phyloP scores from a whole-genome alignment of 2,888 invertebrate species.

The Cheiracanthium punctorium region DNA sequence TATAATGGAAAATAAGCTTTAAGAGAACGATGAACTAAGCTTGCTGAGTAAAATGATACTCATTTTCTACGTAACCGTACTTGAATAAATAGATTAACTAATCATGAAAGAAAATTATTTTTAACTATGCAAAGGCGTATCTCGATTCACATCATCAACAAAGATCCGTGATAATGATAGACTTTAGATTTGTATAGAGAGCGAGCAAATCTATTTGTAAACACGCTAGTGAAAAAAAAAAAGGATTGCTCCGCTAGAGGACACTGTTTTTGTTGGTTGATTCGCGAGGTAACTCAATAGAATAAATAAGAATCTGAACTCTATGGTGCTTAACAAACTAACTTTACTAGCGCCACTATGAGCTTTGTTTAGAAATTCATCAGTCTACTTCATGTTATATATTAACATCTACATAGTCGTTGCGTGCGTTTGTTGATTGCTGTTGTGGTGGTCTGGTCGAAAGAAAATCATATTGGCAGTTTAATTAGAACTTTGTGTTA shows the following conservation, averaged over 20 bases:
- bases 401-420: too few species aligned
- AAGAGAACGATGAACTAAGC: background rate
- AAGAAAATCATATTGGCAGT: background rate
- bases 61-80: background rate
- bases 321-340: too few species aligned
- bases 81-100: background rate
- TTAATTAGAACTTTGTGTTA: conserved; percentile 51
- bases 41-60: background rate
- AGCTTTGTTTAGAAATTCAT: too few species aligned
- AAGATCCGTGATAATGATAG: conserved; percentile 7
- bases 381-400: too few species aligned
- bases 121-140: conserved; percentile 50
- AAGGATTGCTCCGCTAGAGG: too few species aligned
- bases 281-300: too few species aligned
- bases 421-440: conserved; percentile 28
- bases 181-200: background rate
- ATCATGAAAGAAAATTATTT: background rate
- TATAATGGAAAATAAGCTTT: background rate
- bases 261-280: too few species aligned
- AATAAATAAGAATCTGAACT: too few species aligned
- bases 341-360: too few species aligned
- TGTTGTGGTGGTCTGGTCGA: conserved; percentile 28
- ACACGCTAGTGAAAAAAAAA: too few species aligned
- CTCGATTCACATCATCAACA: conserved; percentile 31
- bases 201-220: too few species aligned